These are phyloP conservation scores for Bufotes viridis DNA, from an alignment of 2,797 vertebrate genomes.

Conservation along the genomic window DNA sequence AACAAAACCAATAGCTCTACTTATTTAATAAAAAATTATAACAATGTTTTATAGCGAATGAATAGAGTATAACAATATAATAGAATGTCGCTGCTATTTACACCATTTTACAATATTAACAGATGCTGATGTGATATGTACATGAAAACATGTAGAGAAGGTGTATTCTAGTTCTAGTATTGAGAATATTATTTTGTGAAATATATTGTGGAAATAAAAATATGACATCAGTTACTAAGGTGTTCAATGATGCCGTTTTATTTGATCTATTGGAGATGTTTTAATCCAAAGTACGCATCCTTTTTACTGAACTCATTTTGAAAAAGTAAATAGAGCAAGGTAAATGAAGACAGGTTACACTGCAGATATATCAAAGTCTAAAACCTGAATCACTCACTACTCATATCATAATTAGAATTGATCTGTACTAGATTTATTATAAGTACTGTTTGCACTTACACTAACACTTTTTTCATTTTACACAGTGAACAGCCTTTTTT, in stretches of 20 bases:
- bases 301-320: background rate
- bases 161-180: background rate
- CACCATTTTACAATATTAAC: background rate
- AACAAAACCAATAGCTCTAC: too few species aligned
- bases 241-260: background rate
- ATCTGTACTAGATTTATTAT: background rate
- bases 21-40: too few species aligned
- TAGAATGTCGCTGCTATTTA: background rate
- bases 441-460: background rate
- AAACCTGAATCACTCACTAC: background rate
- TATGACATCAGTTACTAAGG: background rate
- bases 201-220: background rate
- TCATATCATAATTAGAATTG: slow-evolving; percentile 18
- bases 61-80: background rate
- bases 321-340: background rate
- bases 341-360: background rate
- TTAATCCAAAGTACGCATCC: background rate
- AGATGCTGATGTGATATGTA: background rate
- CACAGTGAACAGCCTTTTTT: too few species aligned
- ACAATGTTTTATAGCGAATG: background rate
- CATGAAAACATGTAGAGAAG: background rate
- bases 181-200: background rate
- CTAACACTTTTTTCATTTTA: too few species aligned
- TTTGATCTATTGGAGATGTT: background rate
- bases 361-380: background rate